phyloP scores from a whole-genome alignment of 2,888 invertebrate species.

The Plebejus melissa region DNA sequence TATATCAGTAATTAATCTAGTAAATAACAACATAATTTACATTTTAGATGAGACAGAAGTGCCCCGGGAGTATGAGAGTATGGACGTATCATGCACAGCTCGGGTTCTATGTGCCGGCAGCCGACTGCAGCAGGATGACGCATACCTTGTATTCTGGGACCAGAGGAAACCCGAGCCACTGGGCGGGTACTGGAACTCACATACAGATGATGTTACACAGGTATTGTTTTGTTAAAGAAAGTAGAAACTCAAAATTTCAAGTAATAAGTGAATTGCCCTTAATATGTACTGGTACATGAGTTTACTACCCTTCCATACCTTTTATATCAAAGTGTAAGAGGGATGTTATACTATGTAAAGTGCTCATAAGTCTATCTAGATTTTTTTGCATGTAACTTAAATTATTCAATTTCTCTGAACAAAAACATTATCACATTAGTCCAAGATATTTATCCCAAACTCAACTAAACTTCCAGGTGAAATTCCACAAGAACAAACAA shows the following conservation, averaged over 20 bases:
- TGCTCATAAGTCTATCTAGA: too few relatives aligned
- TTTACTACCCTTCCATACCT: too few relatives aligned
- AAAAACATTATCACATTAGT: background rate
- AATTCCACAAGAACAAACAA: conserved; percentile 84
- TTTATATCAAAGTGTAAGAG: too few relatives aligned
- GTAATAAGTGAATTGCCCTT: too few relatives aligned
- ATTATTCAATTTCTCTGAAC: background rate
- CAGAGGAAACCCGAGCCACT: conserved; percentile 80
- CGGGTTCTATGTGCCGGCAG: conserved; percentile 87
- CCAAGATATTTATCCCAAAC: background rate
- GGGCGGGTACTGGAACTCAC: conserved; percentile 91
- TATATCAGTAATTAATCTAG: too few relatives aligned
- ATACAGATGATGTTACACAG: conserved; percentile 89
- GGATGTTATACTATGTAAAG: too few relatives aligned
- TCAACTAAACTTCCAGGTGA: conserved; percentile 64
- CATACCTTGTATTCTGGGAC: conserved; percentile 91
- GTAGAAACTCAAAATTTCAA: too few relatives aligned
- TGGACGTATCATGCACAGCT: conserved; percentile 86
- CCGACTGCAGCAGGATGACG: conserved; percentile 82
- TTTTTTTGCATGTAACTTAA: too few relatives aligned
- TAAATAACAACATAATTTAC: background rate
- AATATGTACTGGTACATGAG: too few relatives aligned
- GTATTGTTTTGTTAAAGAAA: conserved; percentile 46
- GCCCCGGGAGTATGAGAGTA: conserved; percentile 81
- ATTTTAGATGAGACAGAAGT: conserved; percentile 59